Percentiles rank a stretch among this genome's conserved stretches.
Evolutionary conservation across 2,113 vertebrate genomes (phyloP).

Genomic region (Ivindomyrus marchei): DNA sequence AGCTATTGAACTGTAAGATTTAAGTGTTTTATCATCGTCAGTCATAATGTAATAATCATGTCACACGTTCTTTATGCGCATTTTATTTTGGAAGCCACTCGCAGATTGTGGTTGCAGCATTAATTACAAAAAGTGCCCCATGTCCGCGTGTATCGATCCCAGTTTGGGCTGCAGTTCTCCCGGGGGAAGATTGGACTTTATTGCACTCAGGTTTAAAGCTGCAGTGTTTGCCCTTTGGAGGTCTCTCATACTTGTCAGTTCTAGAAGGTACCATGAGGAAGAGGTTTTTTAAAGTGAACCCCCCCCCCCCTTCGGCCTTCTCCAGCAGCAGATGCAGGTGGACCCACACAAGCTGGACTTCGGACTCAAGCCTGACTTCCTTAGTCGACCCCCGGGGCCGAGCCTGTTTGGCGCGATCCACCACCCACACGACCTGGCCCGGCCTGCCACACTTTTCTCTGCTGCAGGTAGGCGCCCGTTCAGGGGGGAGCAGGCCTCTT

Average conservation of each 20-base stretch:
- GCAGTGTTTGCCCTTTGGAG: no score
- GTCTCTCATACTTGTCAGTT: neutral
- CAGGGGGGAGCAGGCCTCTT: neutral
- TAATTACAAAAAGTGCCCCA: neutral
- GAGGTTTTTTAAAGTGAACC: slow-evolving; percentile 35
- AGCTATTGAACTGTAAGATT: neutral
- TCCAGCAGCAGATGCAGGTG: slow-evolving; percentile 97
- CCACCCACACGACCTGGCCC: slow-evolving; percentile 86
- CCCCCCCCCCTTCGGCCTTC: slow-evolving; percentile 43
- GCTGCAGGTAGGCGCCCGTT: slow-evolving; percentile 71
- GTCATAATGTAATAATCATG: neutral
- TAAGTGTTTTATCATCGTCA: neutral
- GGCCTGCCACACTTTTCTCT: slow-evolving; percentile 90
- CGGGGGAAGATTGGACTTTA: neutral
- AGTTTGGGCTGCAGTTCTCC: neutral
- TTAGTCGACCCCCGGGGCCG: slow-evolving; percentile 87
- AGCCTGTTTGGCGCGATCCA: slow-evolving; percentile 90
- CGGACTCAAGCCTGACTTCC: slow-evolving; percentile 89
- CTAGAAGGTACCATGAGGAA: neutral
- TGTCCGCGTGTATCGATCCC: neutral
- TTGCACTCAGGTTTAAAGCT: neutral
- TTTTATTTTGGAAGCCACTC: neutral
- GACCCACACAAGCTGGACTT: slow-evolving; percentile 98
- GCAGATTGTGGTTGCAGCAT: neutral
- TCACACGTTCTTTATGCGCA: neutral